Evolutionary conservation across 2,797 vertebrate species (phyloP), one percentile per base, ranked within the genome.

Genomic region (Phoebastria nigripes): DNA sequence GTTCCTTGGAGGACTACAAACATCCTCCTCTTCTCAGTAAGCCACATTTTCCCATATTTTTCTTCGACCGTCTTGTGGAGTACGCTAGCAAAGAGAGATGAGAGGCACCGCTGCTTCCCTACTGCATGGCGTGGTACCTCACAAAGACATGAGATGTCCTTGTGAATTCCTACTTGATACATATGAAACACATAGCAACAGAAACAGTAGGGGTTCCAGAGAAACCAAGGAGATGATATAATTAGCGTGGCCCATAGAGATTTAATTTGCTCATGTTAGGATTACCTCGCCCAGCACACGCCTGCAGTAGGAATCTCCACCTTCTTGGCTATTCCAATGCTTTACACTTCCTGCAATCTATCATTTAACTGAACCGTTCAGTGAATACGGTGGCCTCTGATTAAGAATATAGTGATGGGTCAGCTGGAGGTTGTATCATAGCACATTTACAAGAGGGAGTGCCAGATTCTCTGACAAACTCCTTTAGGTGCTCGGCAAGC

Each of bases 111-210:
- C 41, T 74, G 26, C 61, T 49, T 39, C 37, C 51, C 46, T 33
- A 1, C 25, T 46, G 54, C 33, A 7, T 4, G 41, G 9, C 0
- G 2, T 35, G 62, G 73, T 6, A 22, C 22, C 58, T 61, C 31
- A 61, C 33, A 46, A 25, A 76, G 24, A 31, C 89, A 54, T 5
- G 13, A 55, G 13, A 11, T 4, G 15, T 33, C 65, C 54, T 49
- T 61, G 52, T 22, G 66, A 90, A 71, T 67, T 78, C 91, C 46
- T 46, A 39, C 35, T 6, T 8, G 26, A 29, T 9, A 14, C 3
- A 2, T 0, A 0, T 1, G 33, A 65, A 31, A 58, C 2, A 1
- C 37, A 22, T 13, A 70, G 63, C 51, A 51, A 37, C 15, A 67
- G 59, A 16, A 92, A 22, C 31, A 24, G 28, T 0, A 4, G 22